Base-by-base conservation (phyloP, 1,140 invertebrate genomes). In the Drosophila asahinai region DNA sequence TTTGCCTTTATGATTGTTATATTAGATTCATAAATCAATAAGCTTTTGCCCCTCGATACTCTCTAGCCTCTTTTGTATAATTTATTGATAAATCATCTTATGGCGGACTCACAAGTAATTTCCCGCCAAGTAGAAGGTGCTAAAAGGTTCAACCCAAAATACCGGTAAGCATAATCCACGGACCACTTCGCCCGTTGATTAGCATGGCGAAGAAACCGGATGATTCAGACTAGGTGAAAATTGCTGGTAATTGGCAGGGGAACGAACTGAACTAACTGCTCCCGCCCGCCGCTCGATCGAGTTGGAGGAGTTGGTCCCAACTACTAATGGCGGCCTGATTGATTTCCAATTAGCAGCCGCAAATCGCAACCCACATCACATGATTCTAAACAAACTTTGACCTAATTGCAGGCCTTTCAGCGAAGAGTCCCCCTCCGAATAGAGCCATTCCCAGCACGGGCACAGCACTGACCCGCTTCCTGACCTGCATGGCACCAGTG, bases 401-500 rank as follows among this genome's bases (percentile, higher is more conserved):
- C 84, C 81, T 89, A 77, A 89, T 87, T 87, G 65, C 83, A 87
- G 83, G 81, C 68, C 30, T 33, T 19, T 30, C 77, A 59, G 27
- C 78, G 19, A 17, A 62, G 65, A 55, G 27, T 65, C 40, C 58
- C 63, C 49, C 51, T 15, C n/a, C 25, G 52, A 65, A 52, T 51
- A 74, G 55, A 67, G 49, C 59, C 54, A 43, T 65, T 68, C 60
- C 65, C 64, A 66, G 75, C 70, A 86, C 84, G 38, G 91, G 87
- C 65, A 86, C 91, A 49, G 77, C 91, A 43, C 75, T 92, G 79
- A 91, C 91, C 48, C 79, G 91, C 54, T 92, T 92, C 79, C 75
- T 92, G 81, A 87, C 91, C 80, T 92, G 91, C 68, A 92, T 92
- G 91, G 91, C 91, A 73, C 91, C 91, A 58, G 91, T 92, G 48